Conservation (phyloP, 2,113 vertebrate species). For the Turdus rufiventris region DNA sequence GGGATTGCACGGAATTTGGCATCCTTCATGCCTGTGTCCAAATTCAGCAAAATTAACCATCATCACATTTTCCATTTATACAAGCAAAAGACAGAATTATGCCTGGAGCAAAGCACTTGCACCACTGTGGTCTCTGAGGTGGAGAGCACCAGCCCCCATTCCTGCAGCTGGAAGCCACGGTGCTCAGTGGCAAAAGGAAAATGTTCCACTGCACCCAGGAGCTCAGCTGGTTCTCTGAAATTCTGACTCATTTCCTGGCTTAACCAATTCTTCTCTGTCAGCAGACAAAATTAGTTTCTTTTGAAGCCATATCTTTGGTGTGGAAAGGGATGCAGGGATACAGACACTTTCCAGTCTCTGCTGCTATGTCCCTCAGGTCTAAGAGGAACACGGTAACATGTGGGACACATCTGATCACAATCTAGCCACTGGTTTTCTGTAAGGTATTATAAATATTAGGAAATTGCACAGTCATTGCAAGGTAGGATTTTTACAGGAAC, state of each 20-base stretch:
- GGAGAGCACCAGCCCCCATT: background rate
- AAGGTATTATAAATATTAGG: background rate
- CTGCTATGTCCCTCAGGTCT: background rate
- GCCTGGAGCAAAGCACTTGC: background rate
- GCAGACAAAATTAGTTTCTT: background rate
- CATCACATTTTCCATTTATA: background rate
- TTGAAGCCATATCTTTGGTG: background rate
- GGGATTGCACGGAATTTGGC: background rate
- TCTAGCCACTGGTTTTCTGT: background rate
- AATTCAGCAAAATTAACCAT: background rate
- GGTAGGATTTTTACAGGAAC: background rate
- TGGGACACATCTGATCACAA: background rate
- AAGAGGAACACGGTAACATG: background rate
- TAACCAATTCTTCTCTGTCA: background rate
- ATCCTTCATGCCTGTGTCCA: background rate
- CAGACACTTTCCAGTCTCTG: background rate
- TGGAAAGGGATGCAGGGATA: background rate
- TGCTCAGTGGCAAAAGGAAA: background rate
- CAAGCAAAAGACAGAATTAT: background rate
- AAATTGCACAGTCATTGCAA: background rate
- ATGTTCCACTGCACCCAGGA: background rate
- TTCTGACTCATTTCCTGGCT: background rate
- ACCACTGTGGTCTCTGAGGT: accelerated
- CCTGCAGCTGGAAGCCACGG: background rate
- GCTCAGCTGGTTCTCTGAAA: background rate